Percentiles rank a stretch among this genome's conserved stretches.
phyloP scores from a whole-genome alignment of 2,797 vertebrate genomes.

The Salarias fasciatus region DNA sequence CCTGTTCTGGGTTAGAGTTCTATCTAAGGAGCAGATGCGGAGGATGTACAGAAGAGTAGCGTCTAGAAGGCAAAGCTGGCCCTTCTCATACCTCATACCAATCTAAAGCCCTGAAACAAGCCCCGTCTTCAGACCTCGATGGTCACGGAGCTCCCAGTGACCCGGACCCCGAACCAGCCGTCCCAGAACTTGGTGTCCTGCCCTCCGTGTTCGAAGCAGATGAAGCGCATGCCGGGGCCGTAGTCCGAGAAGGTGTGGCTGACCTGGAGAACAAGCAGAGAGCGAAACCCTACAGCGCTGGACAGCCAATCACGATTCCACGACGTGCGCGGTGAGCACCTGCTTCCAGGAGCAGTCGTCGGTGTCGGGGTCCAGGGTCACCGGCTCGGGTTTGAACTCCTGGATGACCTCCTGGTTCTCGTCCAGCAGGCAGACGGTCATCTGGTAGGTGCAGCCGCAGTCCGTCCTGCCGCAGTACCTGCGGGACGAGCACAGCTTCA shows the following conservation, averaged over 20 bases:
- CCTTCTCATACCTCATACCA: conserved; percentile 8
- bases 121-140: conserved; percentile 75
- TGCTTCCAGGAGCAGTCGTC: conserved; percentile 81
- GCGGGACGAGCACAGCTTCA: conserved; percentile 9
- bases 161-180: conserved; percentile 92
- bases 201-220: conserved; percentile 92
- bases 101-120: background rate
- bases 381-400: conserved; percentile 78
- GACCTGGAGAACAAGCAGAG: conserved; percentile 74
- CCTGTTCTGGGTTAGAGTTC: background rate
- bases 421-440: conserved; percentile 85
- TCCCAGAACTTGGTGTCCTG: conserved; percentile 92
- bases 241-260: conserved; percentile 88
- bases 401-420: conserved; percentile 83
- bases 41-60: background rate
- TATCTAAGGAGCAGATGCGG: conserved; percentile 19
- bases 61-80: conserved; percentile 36
- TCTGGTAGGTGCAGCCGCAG: conserved; percentile 88
- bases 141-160: conserved; percentile 89
- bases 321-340: too few relatives aligned
- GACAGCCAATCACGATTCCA: too few relatives aligned
- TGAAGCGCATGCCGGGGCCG: conserved; percentile 87
- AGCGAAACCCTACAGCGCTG: too few relatives aligned
- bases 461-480: conserved; percentile 91
- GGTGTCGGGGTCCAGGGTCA: conserved; percentile 65